Conservation (phyloP, 1,140 invertebrate species). For the Eufriesea mexicana region DNA sequence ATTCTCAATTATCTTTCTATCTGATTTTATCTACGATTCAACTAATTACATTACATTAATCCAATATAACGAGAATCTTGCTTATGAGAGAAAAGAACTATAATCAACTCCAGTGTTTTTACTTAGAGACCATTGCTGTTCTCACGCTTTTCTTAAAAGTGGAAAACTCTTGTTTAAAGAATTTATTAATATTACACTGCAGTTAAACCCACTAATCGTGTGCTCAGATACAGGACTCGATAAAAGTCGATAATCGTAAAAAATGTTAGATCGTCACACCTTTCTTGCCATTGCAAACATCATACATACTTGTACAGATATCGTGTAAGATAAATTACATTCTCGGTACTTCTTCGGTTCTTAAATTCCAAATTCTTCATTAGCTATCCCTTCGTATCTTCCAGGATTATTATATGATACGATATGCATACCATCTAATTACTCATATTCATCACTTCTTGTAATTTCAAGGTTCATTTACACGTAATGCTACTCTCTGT, state of each 20-base stretch:
- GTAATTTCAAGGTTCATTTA: neutral
- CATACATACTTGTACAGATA: neutral
- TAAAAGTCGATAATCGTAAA: neutral
- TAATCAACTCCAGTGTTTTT: too few species aligned
- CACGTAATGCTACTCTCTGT: neutral
- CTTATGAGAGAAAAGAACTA: too few species aligned
- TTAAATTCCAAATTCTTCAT: neutral
- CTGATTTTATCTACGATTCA: neutral
- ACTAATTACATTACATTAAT: neutral
- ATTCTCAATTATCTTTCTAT: neutral
- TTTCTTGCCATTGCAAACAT: neutral
- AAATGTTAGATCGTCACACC: neutral
- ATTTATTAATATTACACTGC: neutral
- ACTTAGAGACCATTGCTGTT: too few species aligned
- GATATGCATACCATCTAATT: too few species aligned
- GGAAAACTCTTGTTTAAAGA: neutral
- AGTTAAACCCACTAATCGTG: neutral
- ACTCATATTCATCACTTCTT: neutral
- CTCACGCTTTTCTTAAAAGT: neutral
- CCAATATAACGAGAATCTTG: too few species aligned
- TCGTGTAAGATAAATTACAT: neutral
- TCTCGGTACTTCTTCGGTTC: neutral
- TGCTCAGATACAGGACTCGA: neutral
- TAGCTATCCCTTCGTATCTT: neutral
- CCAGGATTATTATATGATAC: neutral